Evolutionary conservation across 2,888 invertebrate species (phyloP), one percentile per base, ranked within the genome.

Genomic region (Meandrusa payeni): DNA sequence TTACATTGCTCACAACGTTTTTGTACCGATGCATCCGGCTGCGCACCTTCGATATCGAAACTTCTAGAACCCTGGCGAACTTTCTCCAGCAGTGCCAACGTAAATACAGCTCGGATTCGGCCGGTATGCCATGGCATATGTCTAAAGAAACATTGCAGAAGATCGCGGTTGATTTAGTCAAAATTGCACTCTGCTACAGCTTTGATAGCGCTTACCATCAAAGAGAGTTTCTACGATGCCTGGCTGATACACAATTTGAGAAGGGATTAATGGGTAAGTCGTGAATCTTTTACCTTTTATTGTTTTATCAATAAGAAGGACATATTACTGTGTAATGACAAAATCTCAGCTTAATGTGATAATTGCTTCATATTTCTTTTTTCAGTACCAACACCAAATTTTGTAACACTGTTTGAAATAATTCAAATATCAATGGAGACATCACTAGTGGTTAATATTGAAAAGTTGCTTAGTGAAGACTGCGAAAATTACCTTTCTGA

Each of bases 171-270:
- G 83, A 88, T 4, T 71, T 94, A 13, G 76, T 93, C n/a, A 86
- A 91, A 44, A 78, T 89, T 1, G 89, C 92, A 1, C 65, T 94
- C 0, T 89, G 89, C 39, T 74, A 89, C 46, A 90, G 90, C 52
- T 91, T 93, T 51, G 83, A 87, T 23, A 93, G 93, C 37, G 83
- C 90, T 0, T 87, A 88, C 52, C 89, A 92, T 56, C 92, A 93
- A 66, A 88, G 90, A 19, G 88, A 90, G 54, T 91, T 93, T 50
- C 69, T 95, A 1, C 81, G 88, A 33, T 85, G 89, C 47, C 71
- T 93, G 22, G 88, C 89, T 34, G 78, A 86, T 11, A 82, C 90
- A 0, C 85, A 91, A 37, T 89, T 93, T 52, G 89, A 88, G 19
- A 82, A 83, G 47, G 90, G 90, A 52, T 86, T 92, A 42, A 64